phyloP scores from a whole-genome alignment of 2,113 vertebrate genomes.

The Reinhardtius hippoglossoides region DNA sequence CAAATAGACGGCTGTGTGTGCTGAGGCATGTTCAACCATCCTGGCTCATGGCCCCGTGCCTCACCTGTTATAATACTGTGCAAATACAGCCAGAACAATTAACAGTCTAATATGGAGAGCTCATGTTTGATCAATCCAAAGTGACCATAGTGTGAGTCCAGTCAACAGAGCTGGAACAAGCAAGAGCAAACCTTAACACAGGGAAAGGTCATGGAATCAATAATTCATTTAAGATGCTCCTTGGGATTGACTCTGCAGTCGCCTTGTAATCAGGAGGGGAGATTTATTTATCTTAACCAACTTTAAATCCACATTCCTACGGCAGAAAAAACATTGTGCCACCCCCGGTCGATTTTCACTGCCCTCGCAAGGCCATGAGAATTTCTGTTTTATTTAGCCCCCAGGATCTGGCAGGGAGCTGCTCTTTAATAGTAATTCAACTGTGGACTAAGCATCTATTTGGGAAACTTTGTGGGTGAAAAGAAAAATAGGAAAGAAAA shows the following conservation, averaged over 20 bases:
- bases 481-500: conserved; percentile 12
- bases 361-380: conserved; percentile 57
- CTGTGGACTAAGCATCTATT: conserved; percentile 48
- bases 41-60: background rate
- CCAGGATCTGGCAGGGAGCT: conserved; percentile 45
- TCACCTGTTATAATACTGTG: conserved; percentile 42
- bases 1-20: background rate
- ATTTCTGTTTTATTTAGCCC: conserved; percentile 70
- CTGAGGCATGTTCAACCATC: conserved; percentile 39
- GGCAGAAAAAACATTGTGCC: conserved; percentile 56
- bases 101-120: conserved; percentile 70
- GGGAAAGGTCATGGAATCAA: conserved; percentile 84
- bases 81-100: conserved; percentile 66
- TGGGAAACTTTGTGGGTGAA: conserved; percentile 23
- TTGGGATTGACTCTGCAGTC: conserved; percentile 74
- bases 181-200: conserved; percentile 76
- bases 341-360: conserved; percentile 70
- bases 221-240: conserved; percentile 86
- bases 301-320: conserved; percentile 69
- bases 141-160: conserved; percentile 61
- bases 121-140: conserved; percentile 77
- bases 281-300: conserved; percentile 84
- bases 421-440: conserved; percentile 49
- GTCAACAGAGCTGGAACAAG: conserved; percentile 76
- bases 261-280: conserved; percentile 76